Conservation (phyloP, 2,113 vertebrate genomes). For the Nothocercus julius region DNA sequence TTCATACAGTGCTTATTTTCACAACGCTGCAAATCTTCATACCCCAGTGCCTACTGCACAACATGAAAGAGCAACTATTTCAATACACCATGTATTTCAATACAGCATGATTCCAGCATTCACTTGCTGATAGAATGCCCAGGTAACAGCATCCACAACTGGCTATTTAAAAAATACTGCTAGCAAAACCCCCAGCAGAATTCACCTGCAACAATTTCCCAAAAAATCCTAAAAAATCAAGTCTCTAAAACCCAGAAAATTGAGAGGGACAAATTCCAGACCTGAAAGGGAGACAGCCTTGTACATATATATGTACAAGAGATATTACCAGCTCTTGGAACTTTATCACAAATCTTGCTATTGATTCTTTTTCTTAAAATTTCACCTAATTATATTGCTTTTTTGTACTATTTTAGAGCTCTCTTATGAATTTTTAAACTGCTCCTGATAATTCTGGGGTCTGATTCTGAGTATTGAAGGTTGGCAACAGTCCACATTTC, state of each 20-base stretch:
- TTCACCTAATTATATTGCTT: neutral
- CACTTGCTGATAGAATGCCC: neutral
- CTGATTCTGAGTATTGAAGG: neutral
- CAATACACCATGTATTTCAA: neutral
- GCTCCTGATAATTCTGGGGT: neutral
- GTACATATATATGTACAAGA: neutral
- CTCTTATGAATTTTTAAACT: neutral
- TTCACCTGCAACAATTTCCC: neutral
- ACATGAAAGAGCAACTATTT: neutral
- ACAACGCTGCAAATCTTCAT: neutral
- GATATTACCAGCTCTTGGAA: neutral
- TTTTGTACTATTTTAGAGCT: neutral
- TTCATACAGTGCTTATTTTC: neutral
- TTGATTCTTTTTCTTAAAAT: neutral
- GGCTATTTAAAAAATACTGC: neutral
- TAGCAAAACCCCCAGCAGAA: neutral
- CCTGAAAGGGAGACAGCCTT: neutral
- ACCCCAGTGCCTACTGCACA: neutral
- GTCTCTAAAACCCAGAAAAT: neutral
- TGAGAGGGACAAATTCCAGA: neutral
- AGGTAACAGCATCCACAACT: neutral
- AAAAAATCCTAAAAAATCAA: neutral
- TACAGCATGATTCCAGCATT: neutral
- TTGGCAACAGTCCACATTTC: neutral
- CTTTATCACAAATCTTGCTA: neutral